Evolutionary conservation across 1,140 invertebrate genomes (phyloP), one percentile per base, ranked within the genome.

Genomic region (Tetragonula clypearis): DNA sequence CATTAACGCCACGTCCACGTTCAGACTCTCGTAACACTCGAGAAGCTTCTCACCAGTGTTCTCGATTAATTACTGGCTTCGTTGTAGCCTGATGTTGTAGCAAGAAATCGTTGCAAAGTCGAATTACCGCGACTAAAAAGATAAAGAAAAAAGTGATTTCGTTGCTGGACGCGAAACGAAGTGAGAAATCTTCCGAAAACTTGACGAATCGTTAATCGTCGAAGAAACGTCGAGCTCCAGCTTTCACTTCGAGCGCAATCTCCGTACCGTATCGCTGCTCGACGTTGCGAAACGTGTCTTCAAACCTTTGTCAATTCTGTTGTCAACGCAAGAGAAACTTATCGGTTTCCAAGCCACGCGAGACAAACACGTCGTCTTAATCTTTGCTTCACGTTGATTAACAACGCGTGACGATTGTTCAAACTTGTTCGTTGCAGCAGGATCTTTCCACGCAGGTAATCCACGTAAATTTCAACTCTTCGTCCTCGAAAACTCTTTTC

Each of bases 51-150:
- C 35, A 35, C 35, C 35, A 35, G 53, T 81, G 23, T 81, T 81
- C 74, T 81, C 79, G 72, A 74, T 73, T 81, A 81, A 81, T 81
- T 74, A 74, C 21, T 53, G 14, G 15, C 49, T n/a, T 55, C 23
- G 71, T 41, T 41, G 69, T 56, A 60, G 6, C 79, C 14, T 53
- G 5, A 55, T 55, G 55, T n/a, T n/a, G 21, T 30, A 30, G n/a
- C 35, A 60, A 71, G 55, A 56, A 79, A 79, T 79, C 55, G 30
- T 30, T 30, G 65, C 41, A 8, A 49, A 49, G 49, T 30, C 85
- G 65, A 62, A 62, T 30, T 30, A 30, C 30, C 17, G 15, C 26
- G 60, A 1, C 41, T 69, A 26, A 30, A 30, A 66, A 6, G 26
- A 26, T 30, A 49, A 49, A 41, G 6, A 0, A 41, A 6, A 41